Percentiles rank a stretch among this genome's conserved stretches.
phyloP scores from a whole-genome alignment of 30 jellyfish, hydroid and myxozoan genomes.

The Aurelia aurita complex sp. Pacific region DNA sequence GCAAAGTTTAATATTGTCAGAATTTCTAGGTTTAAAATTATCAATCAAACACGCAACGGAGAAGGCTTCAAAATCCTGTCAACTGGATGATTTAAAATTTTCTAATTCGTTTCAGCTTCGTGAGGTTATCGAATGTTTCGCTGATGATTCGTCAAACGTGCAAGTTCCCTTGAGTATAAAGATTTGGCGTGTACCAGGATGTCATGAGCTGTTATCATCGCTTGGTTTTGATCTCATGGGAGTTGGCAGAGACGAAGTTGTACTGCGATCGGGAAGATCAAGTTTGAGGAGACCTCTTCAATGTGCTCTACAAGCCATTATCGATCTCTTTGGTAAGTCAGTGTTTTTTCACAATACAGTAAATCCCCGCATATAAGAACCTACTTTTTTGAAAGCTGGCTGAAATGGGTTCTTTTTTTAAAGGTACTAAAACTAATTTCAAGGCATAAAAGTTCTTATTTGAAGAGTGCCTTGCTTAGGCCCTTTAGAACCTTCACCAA shows the following conservation, averaged over 20 bases:
- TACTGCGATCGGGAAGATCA: conserved; percentile 89
- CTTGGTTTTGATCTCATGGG: conserved; percentile 97
- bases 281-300: conserved; percentile 88
- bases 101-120: conserved; percentile 64
- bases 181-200: conserved; percentile 96
- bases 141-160: conserved; percentile 85
- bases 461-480: no score
- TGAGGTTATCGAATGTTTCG: conserved; percentile 84
- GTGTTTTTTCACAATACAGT: no score
- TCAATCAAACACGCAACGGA: background rate
- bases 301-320: conserved; percentile 95
- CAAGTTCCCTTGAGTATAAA: conserved; percentile 85
- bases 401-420: no score
- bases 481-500: no score
- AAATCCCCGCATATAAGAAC: no score
- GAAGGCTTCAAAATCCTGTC: no score
- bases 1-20: background rate
- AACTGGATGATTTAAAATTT: no score
- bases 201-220: conserved; percentile 97
- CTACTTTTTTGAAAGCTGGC: no score
- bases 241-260: conserved; percentile 92
- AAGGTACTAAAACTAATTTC: no score
- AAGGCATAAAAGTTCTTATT: no score
- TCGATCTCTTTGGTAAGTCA: conserved; percentile 84
- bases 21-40: background rate